Percentiles rank a stretch among this genome's conserved stretches.
Conservation (phyloP, 2,113 vertebrate genomes). For the Tragelaphus scriptus region DNA sequence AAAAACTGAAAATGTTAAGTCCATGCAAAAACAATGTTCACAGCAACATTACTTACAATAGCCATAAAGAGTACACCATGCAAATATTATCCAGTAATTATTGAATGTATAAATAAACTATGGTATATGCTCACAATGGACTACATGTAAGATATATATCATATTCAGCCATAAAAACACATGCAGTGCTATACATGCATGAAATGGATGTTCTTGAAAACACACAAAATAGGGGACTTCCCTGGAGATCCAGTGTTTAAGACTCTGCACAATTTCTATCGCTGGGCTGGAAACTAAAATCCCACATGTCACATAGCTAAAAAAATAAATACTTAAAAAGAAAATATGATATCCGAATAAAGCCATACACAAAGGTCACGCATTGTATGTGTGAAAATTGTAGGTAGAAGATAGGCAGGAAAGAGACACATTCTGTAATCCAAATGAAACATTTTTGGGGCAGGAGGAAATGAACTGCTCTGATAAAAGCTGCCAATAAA, state of each 20-base stretch:
- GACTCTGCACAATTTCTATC: too few relatives aligned
- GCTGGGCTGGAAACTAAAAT: too few relatives aligned
- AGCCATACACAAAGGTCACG: too few relatives aligned
- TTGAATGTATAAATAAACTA: not conserved
- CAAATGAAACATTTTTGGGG: not conserved
- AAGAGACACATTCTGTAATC: not conserved
- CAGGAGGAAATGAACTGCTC: not conserved
- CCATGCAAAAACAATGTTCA: not conserved
- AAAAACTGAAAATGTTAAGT: not conserved
- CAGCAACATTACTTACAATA: not conserved
- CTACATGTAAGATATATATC: not conserved
- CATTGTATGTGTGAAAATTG: too few relatives aligned
- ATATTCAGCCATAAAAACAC: slow-evolving; percentile 6
- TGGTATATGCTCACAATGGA: not conserved
- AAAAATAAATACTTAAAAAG: too few relatives aligned
- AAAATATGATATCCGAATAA: too few relatives aligned
- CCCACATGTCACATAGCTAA: too few relatives aligned
- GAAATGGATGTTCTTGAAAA: not conserved
- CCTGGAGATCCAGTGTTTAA: too few relatives aligned
- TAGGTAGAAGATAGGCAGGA: too few relatives aligned
- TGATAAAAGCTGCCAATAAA: not conserved
- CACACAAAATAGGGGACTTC: not conserved
- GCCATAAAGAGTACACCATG: not conserved
- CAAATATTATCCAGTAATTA: not conserved
- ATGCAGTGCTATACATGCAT: not conserved